A percentile compares a stretch with the other conserved stretches of the same genome.
Evolutionary conservation across 2,797 vertebrate species (phyloP).

Genomic region (Danio aesculapii): DNA sequence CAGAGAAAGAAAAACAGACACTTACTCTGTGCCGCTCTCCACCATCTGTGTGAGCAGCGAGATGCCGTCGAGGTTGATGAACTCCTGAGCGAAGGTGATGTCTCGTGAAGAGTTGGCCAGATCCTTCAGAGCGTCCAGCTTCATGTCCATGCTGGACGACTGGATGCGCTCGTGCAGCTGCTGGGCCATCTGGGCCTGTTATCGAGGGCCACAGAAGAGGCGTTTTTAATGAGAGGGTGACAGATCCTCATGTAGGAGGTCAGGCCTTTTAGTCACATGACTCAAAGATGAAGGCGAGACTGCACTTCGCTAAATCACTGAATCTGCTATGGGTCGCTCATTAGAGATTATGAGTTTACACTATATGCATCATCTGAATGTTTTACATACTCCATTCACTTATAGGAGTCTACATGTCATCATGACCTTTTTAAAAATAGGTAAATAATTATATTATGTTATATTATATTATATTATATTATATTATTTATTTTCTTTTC

Average conservation of each 20-base stretch:
- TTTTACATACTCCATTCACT: neutral
- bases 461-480: no score
- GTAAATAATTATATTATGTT: neutral
- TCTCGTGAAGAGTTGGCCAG: conserved; percentile 93
- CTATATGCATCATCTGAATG: neutral
- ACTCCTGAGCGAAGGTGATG: conserved; percentile 96
- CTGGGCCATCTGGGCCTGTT: conserved; percentile 88
- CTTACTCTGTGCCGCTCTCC: conserved; percentile 98
- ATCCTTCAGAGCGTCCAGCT: conserved; percentile 95
- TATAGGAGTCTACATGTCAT: neutral
- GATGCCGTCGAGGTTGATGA: conserved; percentile 98
- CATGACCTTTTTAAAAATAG: no score
- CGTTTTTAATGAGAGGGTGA: conserved; percentile 34
- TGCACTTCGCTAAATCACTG: neutral
- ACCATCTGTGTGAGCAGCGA: conserved; percentile 97
- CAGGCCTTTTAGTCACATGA: conserved; percentile 38
- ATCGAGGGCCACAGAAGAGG: conserved; percentile 39
- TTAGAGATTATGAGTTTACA: neutral
- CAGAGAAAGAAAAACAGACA: conserved; percentile 47
- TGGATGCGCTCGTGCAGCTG: conserved; percentile 95
- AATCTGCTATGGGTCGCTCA: neutral
- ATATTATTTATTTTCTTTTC: no score
- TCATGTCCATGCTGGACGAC: conserved; percentile 98
- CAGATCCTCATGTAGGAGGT: conserved; percentile 23
- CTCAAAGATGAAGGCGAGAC: conserved; percentile 1